Percentiles rank a stretch among this genome's conserved stretches.
These are phyloP conservation scores for Drosophila fuyamai DNA, from an alignment of 1,140 invertebrate genomes.

Conservation along the genomic window DNA sequence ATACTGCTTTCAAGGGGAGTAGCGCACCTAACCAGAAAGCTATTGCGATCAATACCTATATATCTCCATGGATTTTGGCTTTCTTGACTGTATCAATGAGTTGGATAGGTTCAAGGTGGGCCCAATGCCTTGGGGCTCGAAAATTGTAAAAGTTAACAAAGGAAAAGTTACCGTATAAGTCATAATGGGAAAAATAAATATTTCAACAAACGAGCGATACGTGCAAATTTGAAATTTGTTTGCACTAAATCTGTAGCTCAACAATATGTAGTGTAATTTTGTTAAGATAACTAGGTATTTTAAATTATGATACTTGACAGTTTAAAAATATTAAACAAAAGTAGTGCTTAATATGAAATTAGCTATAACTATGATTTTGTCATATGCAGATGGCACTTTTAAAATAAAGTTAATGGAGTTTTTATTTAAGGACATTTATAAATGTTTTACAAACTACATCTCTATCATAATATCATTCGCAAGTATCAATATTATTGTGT, in stretches of 20 bases:
- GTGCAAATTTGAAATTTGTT: background rate
- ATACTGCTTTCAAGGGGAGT: background rate
- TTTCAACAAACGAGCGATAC: background rate
- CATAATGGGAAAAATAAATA: background rate
- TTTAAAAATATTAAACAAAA: no score
- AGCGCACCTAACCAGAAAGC: background rate
- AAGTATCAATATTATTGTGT: slow-evolving; percentile 4
- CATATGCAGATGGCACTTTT: background rate
- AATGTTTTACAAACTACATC: slow-evolving; percentile 61
- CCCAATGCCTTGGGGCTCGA: background rate
- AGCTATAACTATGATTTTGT: background rate
- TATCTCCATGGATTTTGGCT: background rate
- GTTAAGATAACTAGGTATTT: no score
- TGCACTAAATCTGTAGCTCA: no score
- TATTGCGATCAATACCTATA: background rate
- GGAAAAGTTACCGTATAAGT: background rate
- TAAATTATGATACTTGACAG: no score
- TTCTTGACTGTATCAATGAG: background rate
- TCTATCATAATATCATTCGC: slow-evolving; percentile 39
- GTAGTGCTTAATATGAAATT: no score
- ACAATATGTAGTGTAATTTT: no score
- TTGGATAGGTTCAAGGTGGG: background rate
- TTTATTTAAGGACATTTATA: slow-evolving; percentile 61
- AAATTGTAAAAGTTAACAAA: slow-evolving; percentile 2
- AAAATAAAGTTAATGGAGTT: slow-evolving; percentile 27